Evolutionary conservation across 2,797 vertebrate genomes (phyloP), one percentile per base, ranked within the genome.

Genomic region (Phrynocephalus guinanensis): DNA sequence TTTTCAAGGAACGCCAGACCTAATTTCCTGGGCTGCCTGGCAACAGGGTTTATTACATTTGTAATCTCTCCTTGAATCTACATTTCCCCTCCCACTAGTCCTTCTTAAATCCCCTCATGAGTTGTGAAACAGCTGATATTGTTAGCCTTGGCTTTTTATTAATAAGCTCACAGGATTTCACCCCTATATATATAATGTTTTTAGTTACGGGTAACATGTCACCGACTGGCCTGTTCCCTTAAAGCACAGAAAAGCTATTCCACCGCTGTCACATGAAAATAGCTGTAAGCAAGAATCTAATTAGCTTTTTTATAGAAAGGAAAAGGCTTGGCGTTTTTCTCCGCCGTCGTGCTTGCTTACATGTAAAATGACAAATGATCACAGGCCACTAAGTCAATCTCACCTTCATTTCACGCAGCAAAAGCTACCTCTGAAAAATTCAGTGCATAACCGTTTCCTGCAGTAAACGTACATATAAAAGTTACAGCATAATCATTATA

Each of bases 11-110:
- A 92, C 91, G 88, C 63, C 90, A 93, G 68, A 82, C 79, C 83
- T 86, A 82, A 87, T 63, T 93, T 92, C 88, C 92, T 81, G 56
- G 86, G 92, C 91, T 93, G 90, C 91, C 92, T 91, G 88, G 90
- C 92, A 95, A 95, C 91, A 83, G 63, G 50, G 87, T 87, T 88
- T 88, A 84, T 86, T 88, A 91, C 93, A 91, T 79, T 90, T 90
- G 72, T 63, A 91, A 94, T 84, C 80, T 79, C 90, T 87, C 81
- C 77, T 83, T 92, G 79, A 86, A 81, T 50, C 91, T 88, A 91
- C 85, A 93, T 28, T 85, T 63, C 89, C 82, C 89, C 79, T 86
- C 89, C 73, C 73, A 86, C 90, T 86, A 15, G 56, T 70, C 73
- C 90, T 92, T 90, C 44, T 80, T 76, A 90, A 90, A 68, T 82